Base-by-base conservation (phyloP, 2,888 invertebrate genomes). In the Anticlea derivata region DNA sequence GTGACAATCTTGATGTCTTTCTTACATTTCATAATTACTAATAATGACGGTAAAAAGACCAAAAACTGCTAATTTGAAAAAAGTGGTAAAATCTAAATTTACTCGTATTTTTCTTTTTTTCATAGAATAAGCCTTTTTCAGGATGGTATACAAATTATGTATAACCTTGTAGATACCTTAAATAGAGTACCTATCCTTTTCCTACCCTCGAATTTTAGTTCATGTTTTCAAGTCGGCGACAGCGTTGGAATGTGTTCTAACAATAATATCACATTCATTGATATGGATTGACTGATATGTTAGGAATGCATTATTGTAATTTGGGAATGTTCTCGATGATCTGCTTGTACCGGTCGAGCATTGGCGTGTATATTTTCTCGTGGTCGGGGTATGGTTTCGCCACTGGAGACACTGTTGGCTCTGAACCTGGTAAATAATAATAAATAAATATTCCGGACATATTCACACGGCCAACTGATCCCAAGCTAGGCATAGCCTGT, bases 381-480 rank as follows among this genome's bases (percentile, higher is more conserved):
- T 95, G 95, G 76, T 96, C 96, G 4, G 92, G 89, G 73, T 94
- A 95, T 0, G 97, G 96, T 34, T 92, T 92, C 61, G 96, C 96
- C 5, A 93, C 91, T 0, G 87, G 88, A 0, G 83, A 64, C 12
- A 87, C 69, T 0, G 75, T 73, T 0, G 75, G 74, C 38, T 86
- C 84, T 0, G 83, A 75, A 0, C 83, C 89, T 88, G 65, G n/a
- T n/a, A n/a, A n/a, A n/a, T n/a, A 1, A 45, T 38, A 23, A 41
- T 17, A 27, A 11, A 30, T 11, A 23, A 31, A 8, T 40, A 20
- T 1, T n/a, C n/a, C n/a, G n/a, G n/a, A n/a, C n/a, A n/a, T n/a
- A n/a, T n/a, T n/a, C n/a, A n/a, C n/a, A n/a, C n/a, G n/a, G n/a
- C n/a, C n/a, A n/a, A n/a, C n/a, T n/a, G n/a, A n/a, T n/a, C n/a